Percentiles rank a stretch among this genome's conserved stretches.
Conservation (phyloP, 2,113 vertebrate species). For the Psilopogon haemacephalus region DNA sequence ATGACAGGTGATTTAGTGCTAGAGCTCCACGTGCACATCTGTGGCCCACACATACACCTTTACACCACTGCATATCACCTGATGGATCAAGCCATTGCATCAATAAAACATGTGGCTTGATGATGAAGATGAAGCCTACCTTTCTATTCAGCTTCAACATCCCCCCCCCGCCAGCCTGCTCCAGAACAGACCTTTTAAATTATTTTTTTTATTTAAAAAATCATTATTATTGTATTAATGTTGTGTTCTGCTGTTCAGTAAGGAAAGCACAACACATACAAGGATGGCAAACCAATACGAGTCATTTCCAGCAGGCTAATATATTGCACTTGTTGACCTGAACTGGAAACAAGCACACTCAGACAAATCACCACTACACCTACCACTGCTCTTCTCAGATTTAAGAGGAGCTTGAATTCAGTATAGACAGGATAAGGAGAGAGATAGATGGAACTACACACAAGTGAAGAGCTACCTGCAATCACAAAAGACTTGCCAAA, state of each 20-base stretch:
- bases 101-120: background rate
- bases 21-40: background rate
- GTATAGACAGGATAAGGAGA: background rate
- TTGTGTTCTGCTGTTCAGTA: background rate
- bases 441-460: background rate
- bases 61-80: background rate
- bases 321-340: background rate
- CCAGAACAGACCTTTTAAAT: background rate
- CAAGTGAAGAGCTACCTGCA: constrained; percentile 11
- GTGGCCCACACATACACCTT: background rate
- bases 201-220: background rate
- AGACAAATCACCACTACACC: background rate
- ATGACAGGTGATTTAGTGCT: constrained; percentile 57
- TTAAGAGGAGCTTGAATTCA: background rate
- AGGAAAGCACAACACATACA: fast-evolving
- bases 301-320: background rate
- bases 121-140: background rate
- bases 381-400: background rate
- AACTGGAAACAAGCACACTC: background rate
- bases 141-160: background rate
- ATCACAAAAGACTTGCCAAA: background rate
- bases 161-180: background rate
- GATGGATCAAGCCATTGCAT: background rate
- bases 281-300: fast-evolving
- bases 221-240: background rate